A percentile compares a stretch with the other conserved stretches of the same genome.
Evolutionary conservation across 2,888 invertebrate species (phyloP).

Genomic region (Cheilosia vernalis): DNA sequence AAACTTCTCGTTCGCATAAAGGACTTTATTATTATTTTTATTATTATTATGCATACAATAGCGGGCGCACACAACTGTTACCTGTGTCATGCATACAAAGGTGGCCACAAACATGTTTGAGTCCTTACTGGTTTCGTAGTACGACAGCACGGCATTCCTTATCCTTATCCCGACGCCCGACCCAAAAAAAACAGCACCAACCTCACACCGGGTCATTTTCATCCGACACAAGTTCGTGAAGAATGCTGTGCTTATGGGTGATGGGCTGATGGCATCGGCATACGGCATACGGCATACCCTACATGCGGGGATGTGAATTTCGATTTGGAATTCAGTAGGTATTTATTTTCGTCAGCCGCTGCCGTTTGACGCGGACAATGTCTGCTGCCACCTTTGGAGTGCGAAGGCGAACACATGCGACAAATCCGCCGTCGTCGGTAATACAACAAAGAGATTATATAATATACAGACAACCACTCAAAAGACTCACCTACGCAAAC

Average conservation of each 20-base stretch:
- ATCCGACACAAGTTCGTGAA: neutral
- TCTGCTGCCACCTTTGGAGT: neutral
- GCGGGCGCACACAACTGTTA: slow-evolving; percentile 40
- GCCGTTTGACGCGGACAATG: slow-evolving; percentile 24
- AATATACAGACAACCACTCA: slow-evolving; percentile 45
- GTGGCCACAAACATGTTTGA: slow-evolving; percentile 25
- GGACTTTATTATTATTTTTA: slow-evolving; percentile 55
- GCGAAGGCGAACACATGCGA: neutral
- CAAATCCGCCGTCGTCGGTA: slow-evolving; percentile 16
- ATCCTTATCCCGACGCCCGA: neutral
- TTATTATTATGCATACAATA: slow-evolving; percentile 44
- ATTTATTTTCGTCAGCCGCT: slow-evolving; percentile 40
- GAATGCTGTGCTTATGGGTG: too few relatives aligned
- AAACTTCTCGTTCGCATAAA: slow-evolving; percentile 13
- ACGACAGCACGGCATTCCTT: slow-evolving; percentile 7
- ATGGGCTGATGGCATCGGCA: too few relatives aligned
- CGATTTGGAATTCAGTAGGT: slow-evolving; percentile 41
- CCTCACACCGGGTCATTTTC: slow-evolving; percentile 6
- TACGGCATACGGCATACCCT: too few relatives aligned
- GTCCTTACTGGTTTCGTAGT: neutral
- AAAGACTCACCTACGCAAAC: slow-evolving; percentile 48
- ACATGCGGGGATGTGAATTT: slow-evolving; percentile 23
- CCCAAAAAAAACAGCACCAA: neutral
- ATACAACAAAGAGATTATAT: slow-evolving; percentile 56
- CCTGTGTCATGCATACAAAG: slow-evolving; percentile 55